Evolutionary conservation across 2,113 vertebrate species (phyloP).

Genomic region (Todiramphus saurophagus): DNA sequence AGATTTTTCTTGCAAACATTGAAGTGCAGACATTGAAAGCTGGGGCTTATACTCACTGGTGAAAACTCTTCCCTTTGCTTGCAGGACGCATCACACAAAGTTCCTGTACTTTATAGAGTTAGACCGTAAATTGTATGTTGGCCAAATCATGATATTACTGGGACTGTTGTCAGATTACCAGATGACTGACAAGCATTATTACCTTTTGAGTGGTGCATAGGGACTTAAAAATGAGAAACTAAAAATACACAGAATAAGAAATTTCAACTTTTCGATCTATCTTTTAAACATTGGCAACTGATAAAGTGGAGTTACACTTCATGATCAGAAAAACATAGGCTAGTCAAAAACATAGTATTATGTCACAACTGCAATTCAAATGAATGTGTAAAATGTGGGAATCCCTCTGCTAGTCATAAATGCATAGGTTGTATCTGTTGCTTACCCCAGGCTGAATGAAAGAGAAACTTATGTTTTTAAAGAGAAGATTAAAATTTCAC

Average conservation of each 20-base stretch:
- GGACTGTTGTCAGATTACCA: background rate
- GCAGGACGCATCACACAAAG: background rate
- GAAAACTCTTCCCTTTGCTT: background rate
- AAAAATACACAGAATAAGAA: background rate
- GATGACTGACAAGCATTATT: background rate
- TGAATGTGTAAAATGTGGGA: background rate
- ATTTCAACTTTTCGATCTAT: background rate
- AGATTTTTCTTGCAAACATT: background rate
- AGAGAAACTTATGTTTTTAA: background rate
- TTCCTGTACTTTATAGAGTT: background rate
- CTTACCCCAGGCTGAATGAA: background rate
- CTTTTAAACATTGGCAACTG: background rate
- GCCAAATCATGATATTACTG: background rate
- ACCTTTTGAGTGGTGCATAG: background rate
- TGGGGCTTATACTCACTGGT: background rate
- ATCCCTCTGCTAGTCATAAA: background rate
- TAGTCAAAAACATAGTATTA: too few relatives aligned
- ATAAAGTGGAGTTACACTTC: background rate
- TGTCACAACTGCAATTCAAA: background rate
- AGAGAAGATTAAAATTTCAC: background rate
- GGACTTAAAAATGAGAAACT: background rate
- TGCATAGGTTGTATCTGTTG: background rate
- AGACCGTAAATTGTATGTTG: background rate
- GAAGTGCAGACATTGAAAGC: background rate
- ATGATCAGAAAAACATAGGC: background rate